Base-by-base conservation (phyloP, 1,140 invertebrate species). In the Drosophila mayri region DNA sequence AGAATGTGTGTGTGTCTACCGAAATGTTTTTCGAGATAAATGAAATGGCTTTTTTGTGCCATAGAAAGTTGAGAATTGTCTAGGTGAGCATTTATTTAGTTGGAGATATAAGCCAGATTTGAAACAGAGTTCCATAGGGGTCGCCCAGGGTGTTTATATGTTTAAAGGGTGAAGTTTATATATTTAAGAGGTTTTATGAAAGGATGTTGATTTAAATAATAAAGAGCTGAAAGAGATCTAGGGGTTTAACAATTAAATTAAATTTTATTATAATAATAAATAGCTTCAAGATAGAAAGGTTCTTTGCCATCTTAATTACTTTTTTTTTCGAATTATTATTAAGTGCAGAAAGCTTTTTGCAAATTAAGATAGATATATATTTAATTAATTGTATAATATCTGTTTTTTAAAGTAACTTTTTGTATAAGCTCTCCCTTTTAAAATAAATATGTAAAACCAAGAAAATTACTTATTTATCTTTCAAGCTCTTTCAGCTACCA, bases 11-110 rank as follows among this genome's bases (percentile, higher is more conserved):
- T 47, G 32, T 49, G 30, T 20, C 20, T 38, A 65, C n/a, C n/a
- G 38, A 40, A 71, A 43, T 67, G 37, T 11, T 44, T 52, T 67
- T 37, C 35, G 28, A 47, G 68, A 72, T 72, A 72, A 72, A 72
- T 49, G 54, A n/a, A 72, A 72, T 71, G 37, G 28, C 68, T 71
- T 70, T 70, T 58, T 37, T 28, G 35, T 55, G 52, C 20, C 28
- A 41, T 22, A 20, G 65, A 28, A 58, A 40, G 65, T 40, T n/a
- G n/a, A 18, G n/a, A 44, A 72, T 49, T 60, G 54, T 41, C 37
- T 72, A 35, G 65, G 32, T 47, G 28, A 18, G 35, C 11, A 38
- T 65, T 22, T 30, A 38, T 65, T 22, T 30, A 20, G 46, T 35
- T 20, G 18, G 44, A 52, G 20, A 47, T 64, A 18, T 16, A 18